Percentiles rank a stretch among this genome's conserved stretches.
Evolutionary conservation across 2,797 vertebrate genomes (phyloP).

Genomic region (Nannoperca obscura): DNA sequence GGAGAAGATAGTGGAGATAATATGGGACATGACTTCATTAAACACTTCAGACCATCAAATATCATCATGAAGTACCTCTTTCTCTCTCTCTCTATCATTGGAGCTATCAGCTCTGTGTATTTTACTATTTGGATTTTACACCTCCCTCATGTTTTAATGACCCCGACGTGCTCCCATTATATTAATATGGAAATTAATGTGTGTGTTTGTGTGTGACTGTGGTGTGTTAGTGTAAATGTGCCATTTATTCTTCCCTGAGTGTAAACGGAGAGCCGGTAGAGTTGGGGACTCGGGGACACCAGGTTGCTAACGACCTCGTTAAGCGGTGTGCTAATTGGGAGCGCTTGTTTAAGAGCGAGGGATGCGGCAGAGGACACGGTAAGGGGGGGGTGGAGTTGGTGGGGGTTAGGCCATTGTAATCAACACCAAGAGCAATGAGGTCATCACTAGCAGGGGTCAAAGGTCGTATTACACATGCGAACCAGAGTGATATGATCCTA

Average conservation of each 20-base stretch:
- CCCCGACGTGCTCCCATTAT: conserved; percentile 37
- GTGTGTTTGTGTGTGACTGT: background rate
- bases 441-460: conserved; percentile 34
- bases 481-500: background rate
- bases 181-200: conserved; percentile 69
- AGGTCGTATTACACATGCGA: conserved; percentile 18
- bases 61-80: conserved; percentile 30
- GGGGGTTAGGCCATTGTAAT: conserved; percentile 23
- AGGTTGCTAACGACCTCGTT: conserved; percentile 79
- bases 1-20: conserved; percentile 35
- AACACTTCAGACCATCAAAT: conserved; percentile 39
- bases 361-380: conserved; percentile 27
- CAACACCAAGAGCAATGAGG: conserved; percentile 9
- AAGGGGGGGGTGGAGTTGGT: background rate
- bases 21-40: conserved; percentile 55
- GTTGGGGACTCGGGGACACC: conserved; percentile 42
- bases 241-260: conserved; percentile 56
- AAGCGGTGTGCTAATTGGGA: conserved; percentile 69
- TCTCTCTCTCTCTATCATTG: background rate
- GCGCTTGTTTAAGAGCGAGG: conserved; percentile 64
- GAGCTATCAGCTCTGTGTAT: conserved; percentile 49
- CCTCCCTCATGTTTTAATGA: conserved; percentile 64
- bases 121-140: conserved; percentile 67
- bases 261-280: conserved; percentile 31
- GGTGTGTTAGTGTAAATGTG: conserved; percentile 50